phyloP scores from a whole-genome alignment of 1,140 invertebrate genomes.

The Drosophila repleta region DNA sequence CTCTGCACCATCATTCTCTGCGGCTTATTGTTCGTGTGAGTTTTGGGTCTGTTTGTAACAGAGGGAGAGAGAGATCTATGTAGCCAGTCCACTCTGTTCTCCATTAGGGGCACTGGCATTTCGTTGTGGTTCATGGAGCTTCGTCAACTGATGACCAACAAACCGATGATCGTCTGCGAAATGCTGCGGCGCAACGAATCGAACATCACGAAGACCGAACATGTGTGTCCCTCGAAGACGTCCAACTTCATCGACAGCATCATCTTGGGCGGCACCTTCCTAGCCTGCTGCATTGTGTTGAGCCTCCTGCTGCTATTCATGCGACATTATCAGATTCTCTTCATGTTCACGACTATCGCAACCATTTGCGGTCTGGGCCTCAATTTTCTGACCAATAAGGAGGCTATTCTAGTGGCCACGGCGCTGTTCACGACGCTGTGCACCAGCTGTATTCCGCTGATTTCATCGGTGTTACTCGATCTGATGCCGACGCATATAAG shows the following conservation, averaged over 20 bases:
- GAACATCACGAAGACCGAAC: neutral
- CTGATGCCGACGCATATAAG: constrained; percentile 29
- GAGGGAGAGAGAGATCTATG: too few species aligned
- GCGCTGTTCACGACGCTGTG: constrained; percentile 9
- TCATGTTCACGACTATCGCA: neutral
- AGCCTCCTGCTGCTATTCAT: neutral
- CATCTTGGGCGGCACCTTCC: neutral
- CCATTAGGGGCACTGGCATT: constrained; percentile 20
- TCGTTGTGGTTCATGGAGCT: constrained; percentile 22
- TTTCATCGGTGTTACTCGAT: neutral
- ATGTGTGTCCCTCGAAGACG: neutral
- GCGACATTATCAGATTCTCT: neutral
- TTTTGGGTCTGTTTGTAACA: neutral
- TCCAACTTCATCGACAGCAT: constrained; percentile 13
- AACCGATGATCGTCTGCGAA: neutral
- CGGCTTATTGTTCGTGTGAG: constrained; percentile 28
- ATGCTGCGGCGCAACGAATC: neutral
- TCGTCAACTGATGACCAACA: neutral
- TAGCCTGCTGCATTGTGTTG: neutral
- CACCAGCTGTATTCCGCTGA: neutral
- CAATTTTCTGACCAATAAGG: neutral
- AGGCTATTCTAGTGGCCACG: neutral
- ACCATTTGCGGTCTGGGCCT: constrained; percentile 3
- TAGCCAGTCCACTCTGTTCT: neutral
- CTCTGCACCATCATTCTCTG: neutral